A percentile compares a stretch with the other conserved stretches of the same genome.
phyloP scores from a whole-genome alignment of 2,888 invertebrate species.

The Molanna angustata region DNA sequence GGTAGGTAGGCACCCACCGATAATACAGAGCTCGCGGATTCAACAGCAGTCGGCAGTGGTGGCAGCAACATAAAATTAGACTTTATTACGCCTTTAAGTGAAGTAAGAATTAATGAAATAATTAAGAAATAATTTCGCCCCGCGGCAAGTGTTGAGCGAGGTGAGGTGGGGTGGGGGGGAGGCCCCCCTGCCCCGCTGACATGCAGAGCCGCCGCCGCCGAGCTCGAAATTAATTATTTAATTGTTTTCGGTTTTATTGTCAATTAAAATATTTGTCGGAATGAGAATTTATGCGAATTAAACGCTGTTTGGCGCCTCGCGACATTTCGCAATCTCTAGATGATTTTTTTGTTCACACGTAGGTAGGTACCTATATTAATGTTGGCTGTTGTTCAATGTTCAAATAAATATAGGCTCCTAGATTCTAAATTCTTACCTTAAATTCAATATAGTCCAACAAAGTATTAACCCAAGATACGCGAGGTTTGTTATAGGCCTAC shows the following conservation, averaged over 20 bases:
- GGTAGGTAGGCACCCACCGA: too few species aligned
- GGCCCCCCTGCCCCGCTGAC: not conserved
- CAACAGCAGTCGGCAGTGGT: too few species aligned
- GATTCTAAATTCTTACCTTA: too few species aligned
- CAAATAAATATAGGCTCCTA: too few species aligned
- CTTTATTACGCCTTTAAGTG: constrained; percentile 30
- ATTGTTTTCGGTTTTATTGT: constrained; percentile 9
- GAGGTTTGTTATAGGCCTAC: too few species aligned
- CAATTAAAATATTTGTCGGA: constrained; percentile 8
- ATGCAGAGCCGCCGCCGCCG: constrained; percentile 3
- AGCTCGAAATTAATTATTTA: not conserved
- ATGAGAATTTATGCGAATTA: constrained; percentile 4
- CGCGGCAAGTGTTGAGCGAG: constrained; percentile 12
- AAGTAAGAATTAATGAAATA: constrained; percentile 33
- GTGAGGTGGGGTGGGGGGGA: constrained; percentile 5
- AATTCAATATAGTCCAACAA: too few species aligned
- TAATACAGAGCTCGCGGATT: too few species aligned
- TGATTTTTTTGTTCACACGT: too few species aligned
- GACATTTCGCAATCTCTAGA: not conserved
- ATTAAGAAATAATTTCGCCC: constrained; percentile 32
- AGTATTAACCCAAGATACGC: too few species aligned
- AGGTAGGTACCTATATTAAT: too few species aligned
- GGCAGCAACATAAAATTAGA: constrained; percentile 34
- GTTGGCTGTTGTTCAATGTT: too few species aligned
- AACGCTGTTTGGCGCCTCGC: not conserved